phyloP scores from a whole-genome alignment of 1,140 invertebrate species.

The Sycophaga agraensis region DNA sequence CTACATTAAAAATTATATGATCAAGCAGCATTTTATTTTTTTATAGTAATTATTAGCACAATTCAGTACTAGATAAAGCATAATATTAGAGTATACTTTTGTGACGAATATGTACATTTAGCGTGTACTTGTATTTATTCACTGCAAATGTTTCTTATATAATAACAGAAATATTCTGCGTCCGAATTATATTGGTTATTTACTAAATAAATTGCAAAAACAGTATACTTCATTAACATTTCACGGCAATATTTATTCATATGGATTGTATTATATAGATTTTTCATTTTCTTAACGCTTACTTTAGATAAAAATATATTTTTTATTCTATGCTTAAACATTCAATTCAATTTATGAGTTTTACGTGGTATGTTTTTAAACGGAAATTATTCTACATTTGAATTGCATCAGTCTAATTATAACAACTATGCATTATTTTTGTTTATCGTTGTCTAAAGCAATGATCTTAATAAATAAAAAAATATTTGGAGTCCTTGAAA shows the following conservation, averaged over 20 bases:
- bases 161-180: slow-evolving; percentile 13
- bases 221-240: slow-evolving; percentile 29
- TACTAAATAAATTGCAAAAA: slow-evolving; percentile 3
- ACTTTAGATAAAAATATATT: neutral
- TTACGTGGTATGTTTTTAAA: no score
- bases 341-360: slow-evolving; percentile 12
- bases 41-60: slow-evolving; percentile 24
- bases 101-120: neutral
- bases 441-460: no score
- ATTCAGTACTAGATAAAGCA: slow-evolving; percentile 15
- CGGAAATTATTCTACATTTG: no score
- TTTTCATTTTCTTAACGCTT: slow-evolving; percentile 1
- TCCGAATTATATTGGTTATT: neutral
- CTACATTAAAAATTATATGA: slow-evolving; percentile 20
- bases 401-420: no score
- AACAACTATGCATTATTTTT: no score
- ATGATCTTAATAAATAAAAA: slow-evolving; percentile 22
- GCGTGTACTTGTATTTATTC: neutral
- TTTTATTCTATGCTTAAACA: no score
- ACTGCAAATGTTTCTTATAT: slow-evolving; percentile 29
- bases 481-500: slow-evolving; percentile 1
- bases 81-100: neutral
- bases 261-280: no score
- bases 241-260: no score
- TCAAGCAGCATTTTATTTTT: slow-evolving; percentile 11